phyloP scores from a whole-genome alignment of 53 echinoderm and acorn worm genomes.

The Holothuria leucospilota region DNA sequence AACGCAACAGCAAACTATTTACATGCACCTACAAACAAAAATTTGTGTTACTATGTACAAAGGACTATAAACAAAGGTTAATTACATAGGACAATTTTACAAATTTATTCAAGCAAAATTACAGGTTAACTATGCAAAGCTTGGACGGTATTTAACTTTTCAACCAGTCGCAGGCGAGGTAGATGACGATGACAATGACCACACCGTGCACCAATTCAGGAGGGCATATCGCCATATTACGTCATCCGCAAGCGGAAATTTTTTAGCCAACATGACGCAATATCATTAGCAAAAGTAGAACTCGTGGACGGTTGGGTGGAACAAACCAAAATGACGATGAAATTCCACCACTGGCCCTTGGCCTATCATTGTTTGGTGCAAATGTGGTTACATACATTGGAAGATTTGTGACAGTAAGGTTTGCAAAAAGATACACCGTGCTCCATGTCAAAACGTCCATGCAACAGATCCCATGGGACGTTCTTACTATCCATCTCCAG shows the following conservation, averaged over 20 bases:
- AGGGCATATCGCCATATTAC: conserved; percentile 9
- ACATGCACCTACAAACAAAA: too few species aligned
- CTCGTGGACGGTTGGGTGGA: neutral
- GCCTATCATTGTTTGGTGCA: neutral
- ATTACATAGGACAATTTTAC: too few species aligned
- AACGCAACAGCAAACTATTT: too few species aligned
- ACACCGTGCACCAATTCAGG: neutral
- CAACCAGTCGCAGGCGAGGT: conserved; percentile 7
- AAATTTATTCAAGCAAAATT: too few species aligned
- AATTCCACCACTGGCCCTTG: too few species aligned
- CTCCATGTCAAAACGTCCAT: neutral
- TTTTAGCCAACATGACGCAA: neutral
- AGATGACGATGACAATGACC: neutral
- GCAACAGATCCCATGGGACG: neutral
- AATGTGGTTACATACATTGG: neutral
- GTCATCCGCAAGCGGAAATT: neutral
- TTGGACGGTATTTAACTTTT: too few species aligned
- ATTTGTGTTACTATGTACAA: too few species aligned
- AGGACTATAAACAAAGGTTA: too few species aligned
- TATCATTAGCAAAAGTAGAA: neutral
- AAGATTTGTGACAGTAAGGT: neutral
- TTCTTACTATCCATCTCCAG: neutral
- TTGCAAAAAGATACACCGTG: neutral
- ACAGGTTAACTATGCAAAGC: too few species aligned
- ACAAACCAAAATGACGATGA: neutral